These are phyloP conservation scores for Oryzias dopingdopingensis DNA, from an alignment of 2,797 vertebrate genomes.

Conservation along the genomic window DNA sequence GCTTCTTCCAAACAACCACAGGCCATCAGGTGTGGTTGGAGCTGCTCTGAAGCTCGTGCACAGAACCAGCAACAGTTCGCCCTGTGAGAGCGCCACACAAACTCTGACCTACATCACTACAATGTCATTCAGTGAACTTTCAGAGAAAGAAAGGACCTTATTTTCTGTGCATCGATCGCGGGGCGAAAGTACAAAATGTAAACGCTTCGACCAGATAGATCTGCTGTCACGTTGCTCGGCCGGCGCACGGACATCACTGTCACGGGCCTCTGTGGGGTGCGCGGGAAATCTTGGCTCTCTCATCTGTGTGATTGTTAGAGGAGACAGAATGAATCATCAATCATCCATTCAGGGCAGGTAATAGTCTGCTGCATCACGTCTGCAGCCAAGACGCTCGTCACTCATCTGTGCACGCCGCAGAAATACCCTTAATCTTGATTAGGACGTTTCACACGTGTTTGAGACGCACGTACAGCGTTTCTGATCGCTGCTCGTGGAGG, in stretches of 20 bases:
- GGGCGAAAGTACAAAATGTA: constrained; percentile 61
- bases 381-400: constrained; percentile 45
- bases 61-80: constrained; percentile 18
- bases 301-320: constrained; percentile 68
- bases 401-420: constrained; percentile 49
- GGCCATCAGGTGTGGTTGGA: constrained; percentile 61
- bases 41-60: constrained; percentile 61
- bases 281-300: constrained; percentile 46
- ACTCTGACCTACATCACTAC: constrained; percentile 22
- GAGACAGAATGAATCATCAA: constrained; percentile 66
- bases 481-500: not conserved
- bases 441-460: constrained; percentile 35
- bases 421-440: constrained; percentile 65
- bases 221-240: constrained; percentile 69
- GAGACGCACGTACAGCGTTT: constrained; percentile 8
- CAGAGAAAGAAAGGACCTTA: constrained; percentile 69
- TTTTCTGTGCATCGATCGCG: constrained; percentile 74
- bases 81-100: not conserved
- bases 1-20: constrained; percentile 64
- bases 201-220: constrained; percentile 70
- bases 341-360: constrained; percentile 74
- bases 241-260: constrained; percentile 62
- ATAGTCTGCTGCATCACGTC: constrained; percentile 63
- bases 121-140: constrained; percentile 64
- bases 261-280: constrained; percentile 45